Conservation (phyloP, 53 echinoderm and acorn worm species). For the Holothuria leucospilota region DNA sequence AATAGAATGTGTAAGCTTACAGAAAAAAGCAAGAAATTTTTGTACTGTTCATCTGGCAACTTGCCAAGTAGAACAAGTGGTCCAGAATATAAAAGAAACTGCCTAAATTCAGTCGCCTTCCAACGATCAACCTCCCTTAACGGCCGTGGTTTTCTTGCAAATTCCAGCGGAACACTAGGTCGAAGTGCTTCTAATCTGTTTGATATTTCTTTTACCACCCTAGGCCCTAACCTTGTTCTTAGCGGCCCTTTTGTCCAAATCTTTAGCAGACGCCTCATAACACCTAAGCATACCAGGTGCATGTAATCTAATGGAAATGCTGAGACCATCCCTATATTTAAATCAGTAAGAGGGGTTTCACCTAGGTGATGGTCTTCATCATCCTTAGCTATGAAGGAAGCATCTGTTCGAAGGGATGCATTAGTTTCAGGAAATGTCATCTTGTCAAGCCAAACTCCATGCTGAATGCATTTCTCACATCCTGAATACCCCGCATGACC, state of each 20-base stretch:
- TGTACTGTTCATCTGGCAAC: conserved; percentile 35
- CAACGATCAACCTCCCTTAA: conserved; percentile 61
- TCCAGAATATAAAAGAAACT: conserved; percentile 70
- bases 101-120: no score
- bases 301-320: no score
- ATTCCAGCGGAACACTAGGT: conserved; percentile 4
- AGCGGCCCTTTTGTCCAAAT: conserved; percentile 68
- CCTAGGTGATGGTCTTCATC: conserved; percentile 55
- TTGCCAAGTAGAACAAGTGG: conserved; percentile 44
- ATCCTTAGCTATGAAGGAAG: conserved; percentile 34
- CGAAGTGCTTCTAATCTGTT: background rate
- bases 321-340: no score
- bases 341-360: conserved; percentile 48
- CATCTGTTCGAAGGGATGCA: conserved; percentile 62
- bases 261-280: conserved; percentile 50
- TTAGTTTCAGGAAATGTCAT: conserved; percentile 65
- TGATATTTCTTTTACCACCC: conserved; percentile 2
- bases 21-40: conserved; percentile 55
- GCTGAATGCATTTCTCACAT: conserved; percentile 67
- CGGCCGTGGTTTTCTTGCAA: conserved; percentile 57
- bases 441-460: conserved; percentile 52
- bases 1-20: conserved; percentile 54
- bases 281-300: no score
- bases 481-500: conserved; percentile 60
- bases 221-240: conserved; percentile 12